These are phyloP conservation scores for Myotis vivesi DNA, from an alignment of 2,797 vertebrate genomes.

Conservation along the genomic window DNA sequence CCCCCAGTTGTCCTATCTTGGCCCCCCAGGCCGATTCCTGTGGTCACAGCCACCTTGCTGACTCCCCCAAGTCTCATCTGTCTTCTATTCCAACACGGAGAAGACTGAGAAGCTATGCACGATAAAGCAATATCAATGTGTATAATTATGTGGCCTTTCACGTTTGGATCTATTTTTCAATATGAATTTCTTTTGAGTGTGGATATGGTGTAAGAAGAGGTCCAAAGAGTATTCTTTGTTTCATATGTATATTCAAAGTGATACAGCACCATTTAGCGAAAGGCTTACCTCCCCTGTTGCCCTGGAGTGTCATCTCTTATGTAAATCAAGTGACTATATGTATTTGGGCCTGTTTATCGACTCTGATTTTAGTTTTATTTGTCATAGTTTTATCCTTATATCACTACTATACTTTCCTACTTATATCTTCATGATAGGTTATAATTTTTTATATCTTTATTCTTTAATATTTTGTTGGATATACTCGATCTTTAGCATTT, in stretches of 20 bases:
- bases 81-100: background rate
- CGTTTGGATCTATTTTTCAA: background rate
- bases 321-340: background rate
- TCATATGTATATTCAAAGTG: background rate
- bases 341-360: background rate
- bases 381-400: background rate
- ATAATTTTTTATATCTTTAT: background rate
- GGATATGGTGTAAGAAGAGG: background rate
- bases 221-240: background rate
- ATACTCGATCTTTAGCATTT: background rate
- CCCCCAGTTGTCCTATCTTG: background rate
- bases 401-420: background rate
- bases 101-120: background rate
- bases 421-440: background rate
- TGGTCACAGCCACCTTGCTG: background rate
- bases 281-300: background rate
- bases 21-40: no score
- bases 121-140: background rate
- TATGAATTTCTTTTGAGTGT: background rate
- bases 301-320: background rate
- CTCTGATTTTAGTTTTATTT: background rate
- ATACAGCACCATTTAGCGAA: background rate
- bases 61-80: background rate
- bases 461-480: background rate
- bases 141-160: background rate